A percentile compares a stretch with the other conserved stretches of the same genome.
phyloP scores from a whole-genome alignment of 1,140 invertebrate species.

The Lordiphosa stackelbergi region DNA sequence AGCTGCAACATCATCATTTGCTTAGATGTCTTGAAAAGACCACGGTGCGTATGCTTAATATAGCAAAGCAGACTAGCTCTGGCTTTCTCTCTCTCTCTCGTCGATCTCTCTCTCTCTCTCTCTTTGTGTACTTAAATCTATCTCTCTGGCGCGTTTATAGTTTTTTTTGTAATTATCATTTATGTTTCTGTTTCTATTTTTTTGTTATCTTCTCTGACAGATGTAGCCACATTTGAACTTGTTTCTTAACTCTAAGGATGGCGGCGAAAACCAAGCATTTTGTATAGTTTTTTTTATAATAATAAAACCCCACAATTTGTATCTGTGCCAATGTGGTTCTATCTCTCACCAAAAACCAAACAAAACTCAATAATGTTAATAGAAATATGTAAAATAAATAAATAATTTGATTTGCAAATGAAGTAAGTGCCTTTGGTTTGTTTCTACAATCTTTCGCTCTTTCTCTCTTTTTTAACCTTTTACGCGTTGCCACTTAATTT shows the following conservation, averaged over 20 bases:
- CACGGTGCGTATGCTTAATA: slow-evolving; percentile 85
- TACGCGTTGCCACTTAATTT: slow-evolving; percentile 50
- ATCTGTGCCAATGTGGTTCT: not conserved
- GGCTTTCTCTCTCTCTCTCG: slow-evolving; percentile 10
- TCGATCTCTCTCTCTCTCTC: slow-evolving; percentile 12
- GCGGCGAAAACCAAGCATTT: too few relatives aligned
- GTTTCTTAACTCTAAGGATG: slow-evolving; percentile 36
- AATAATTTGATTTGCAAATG: not conserved
- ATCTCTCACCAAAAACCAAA: slow-evolving; percentile 23
- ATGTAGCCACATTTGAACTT: slow-evolving; percentile 68
- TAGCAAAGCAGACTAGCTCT: slow-evolving; percentile 2
- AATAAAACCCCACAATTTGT: slow-evolving; percentile 2
- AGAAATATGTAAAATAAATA: slow-evolving; percentile 11
- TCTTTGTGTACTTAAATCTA: slow-evolving; percentile 20
- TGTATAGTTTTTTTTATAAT: not conserved
- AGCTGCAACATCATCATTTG: slow-evolving; percentile 99
- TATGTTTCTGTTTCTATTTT: slow-evolving; percentile 35
- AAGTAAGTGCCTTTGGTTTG: slow-evolving; percentile 68
- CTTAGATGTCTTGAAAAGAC: slow-evolving; percentile 98
- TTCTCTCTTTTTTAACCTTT: slow-evolving; percentile 35
- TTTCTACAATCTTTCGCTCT: slow-evolving; percentile 39
- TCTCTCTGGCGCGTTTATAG: slow-evolving; percentile 28
- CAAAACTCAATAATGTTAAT: not conserved
- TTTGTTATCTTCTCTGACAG: slow-evolving; percentile 54
- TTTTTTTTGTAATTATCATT: slow-evolving; percentile 44